Evolutionary conservation across 2,797 vertebrate genomes (phyloP), one percentile per base, ranked within the genome.

Genomic region (Spondyliosoma cantharus): DNA sequence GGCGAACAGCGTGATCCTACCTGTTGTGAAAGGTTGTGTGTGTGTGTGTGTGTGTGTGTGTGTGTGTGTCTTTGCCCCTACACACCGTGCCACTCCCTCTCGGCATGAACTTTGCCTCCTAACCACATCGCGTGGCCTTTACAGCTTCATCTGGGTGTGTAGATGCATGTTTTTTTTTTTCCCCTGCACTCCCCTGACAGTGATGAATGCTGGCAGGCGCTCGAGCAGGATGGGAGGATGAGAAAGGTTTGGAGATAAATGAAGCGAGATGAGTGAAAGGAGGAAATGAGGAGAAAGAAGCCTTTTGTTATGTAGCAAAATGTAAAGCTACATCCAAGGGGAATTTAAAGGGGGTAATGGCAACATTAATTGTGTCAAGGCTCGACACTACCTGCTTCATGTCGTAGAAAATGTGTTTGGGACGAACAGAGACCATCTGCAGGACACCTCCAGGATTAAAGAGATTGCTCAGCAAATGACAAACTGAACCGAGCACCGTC

Each of bases 1-100:
- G 90, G 86, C 80, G 88, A 61, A 52, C 77, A 64, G 79, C 90
- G 29, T 91, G 93, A 91, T 90, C 83, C 84, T 93, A 92, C 91
- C 85, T 87, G 91, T 92, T 87, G 64, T 71, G 50, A 83, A 89
- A 81, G 29, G n/a, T 32, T 37, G 27, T 60, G 42, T 82, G 61
- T 79, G 46, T 43, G 57, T 48, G 45, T 63, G 53, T 74, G 19
- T 65, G 45, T 67, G 70, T 74, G 32, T 61, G 62, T 69, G 56
- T 74, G 62, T 68, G 53, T 64, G 20, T 60, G 50, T 54, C 27
- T 67, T 65, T 74, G 32, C 78, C 63, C 32, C 78, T 32, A 52
- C 49, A 66, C 83, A 59, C 42, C 3, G 3, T 63, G 71, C 76
- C 89, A 74, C 91, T 81, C 91, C 91, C 75, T 80, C 58, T 71